Conservation (phyloP, 2,113 vertebrate genomes). For the Geococcyx californianus region DNA sequence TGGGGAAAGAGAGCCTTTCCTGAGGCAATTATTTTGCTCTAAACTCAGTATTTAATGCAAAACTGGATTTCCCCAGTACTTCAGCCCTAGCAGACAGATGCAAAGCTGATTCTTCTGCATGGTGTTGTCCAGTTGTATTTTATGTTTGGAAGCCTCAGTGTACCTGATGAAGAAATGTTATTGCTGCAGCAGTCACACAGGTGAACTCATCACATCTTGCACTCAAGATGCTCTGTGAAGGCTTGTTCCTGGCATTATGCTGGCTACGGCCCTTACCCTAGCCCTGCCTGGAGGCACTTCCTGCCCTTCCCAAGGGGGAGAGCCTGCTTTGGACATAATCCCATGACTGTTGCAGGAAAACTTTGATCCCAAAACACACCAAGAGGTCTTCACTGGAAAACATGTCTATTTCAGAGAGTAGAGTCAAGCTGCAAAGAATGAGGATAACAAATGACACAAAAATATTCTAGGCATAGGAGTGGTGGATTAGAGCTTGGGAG, state of each 20-base stretch:
- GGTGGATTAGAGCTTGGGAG: rapidly evolving
- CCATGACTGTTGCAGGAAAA: neutral
- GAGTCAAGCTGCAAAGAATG: neutral
- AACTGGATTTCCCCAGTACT: neutral
- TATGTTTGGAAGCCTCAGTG: neutral
- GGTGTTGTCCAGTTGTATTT: neutral
- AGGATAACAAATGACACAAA: neutral
- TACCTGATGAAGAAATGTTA: neutral
- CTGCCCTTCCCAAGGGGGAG: neutral
- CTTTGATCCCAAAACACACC: neutral
- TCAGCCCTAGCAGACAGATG: neutral
- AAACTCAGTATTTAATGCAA: neutral
- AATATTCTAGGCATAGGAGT: neutral
- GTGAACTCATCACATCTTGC: neutral
- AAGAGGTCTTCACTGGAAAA: neutral
- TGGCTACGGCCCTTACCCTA: neutral
- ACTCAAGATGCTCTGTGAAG: neutral
- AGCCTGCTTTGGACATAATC: neutral
- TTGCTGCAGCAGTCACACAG: neutral
- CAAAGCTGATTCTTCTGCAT: neutral
- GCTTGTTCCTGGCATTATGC: neutral
- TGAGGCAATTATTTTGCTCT: neutral
- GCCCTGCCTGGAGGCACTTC: neutral
- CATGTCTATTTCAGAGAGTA: neutral
- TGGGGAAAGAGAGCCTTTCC: neutral